Evolutionary conservation across 2,113 vertebrate species (phyloP).

Genomic region (Gracilinanus agilis): DNA sequence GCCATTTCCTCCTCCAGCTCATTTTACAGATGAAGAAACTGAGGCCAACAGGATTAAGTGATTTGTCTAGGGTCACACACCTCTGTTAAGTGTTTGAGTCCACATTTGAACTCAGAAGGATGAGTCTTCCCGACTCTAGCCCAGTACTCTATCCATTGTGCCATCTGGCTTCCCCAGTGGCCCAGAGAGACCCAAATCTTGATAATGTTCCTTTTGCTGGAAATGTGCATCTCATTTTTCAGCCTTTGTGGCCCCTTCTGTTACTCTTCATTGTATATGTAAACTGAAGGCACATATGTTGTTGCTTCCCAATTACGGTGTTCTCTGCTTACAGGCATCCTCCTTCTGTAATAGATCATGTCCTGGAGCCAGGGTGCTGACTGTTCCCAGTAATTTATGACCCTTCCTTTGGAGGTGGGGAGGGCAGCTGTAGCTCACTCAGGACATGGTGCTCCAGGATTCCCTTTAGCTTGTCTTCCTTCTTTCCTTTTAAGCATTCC

Average conservation of each 20-base stretch:
- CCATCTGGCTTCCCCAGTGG: slow-evolving; percentile 18
- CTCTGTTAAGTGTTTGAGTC: too few species aligned
- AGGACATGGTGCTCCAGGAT: slow-evolving; percentile 78
- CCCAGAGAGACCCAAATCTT: slow-evolving; percentile 67
- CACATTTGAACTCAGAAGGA: too few species aligned
- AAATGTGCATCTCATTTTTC: slow-evolving; percentile 67
- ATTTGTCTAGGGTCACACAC: too few species aligned
- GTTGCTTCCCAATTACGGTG: slow-evolving; percentile 77
- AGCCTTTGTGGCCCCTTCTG: slow-evolving; percentile 65
- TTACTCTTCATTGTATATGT: slow-evolving; percentile 68
- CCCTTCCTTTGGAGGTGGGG: slow-evolving; percentile 76
- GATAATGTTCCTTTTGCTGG: slow-evolving; percentile 68
- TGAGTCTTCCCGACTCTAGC: too few species aligned
- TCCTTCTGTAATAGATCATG: slow-evolving; percentile 77
- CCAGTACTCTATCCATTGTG: too few species aligned
- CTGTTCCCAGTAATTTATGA: slow-evolving; percentile 80
- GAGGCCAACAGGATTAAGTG: too few species aligned
- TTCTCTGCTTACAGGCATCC: slow-evolving; percentile 78
- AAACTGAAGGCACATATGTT: slow-evolving; percentile 75
- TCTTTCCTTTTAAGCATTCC: slow-evolving; percentile 75
- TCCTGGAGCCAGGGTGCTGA: slow-evolving; percentile 69
- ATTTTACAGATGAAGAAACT: too few species aligned
- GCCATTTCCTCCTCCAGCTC: too few species aligned
- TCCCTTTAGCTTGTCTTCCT: slow-evolving; percentile 66
- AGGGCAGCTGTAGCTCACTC: slow-evolving; percentile 78